phyloP scores from a whole-genome alignment of 2,888 invertebrate genomes.

The Diarsia brunnea region DNA sequence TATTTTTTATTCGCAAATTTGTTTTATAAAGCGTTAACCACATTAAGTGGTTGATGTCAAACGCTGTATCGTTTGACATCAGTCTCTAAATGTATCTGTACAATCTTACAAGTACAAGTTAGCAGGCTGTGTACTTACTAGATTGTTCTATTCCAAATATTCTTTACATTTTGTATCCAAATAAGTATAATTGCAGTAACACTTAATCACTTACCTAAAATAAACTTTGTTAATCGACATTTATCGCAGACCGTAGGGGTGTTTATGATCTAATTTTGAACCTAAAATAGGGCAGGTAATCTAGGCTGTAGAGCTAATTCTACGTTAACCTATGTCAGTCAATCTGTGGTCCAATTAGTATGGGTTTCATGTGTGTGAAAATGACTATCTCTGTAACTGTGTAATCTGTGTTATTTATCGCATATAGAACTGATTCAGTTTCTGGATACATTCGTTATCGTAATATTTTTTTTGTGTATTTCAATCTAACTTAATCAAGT shows the following conservation, averaged over 20 bases:
- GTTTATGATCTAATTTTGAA: constrained; percentile 41
- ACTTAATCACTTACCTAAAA: not conserved
- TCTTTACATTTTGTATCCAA: too few relatives aligned
- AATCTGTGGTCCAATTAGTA: constrained; percentile 56
- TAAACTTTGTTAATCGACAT: not conserved
- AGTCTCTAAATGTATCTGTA: too few relatives aligned
- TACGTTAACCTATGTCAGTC: constrained; percentile 43
- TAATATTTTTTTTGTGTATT: not conserved
- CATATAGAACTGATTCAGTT: constrained; percentile 6
- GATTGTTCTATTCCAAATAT: too few relatives aligned
- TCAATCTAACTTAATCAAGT: not conserved
- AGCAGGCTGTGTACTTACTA: too few relatives aligned
- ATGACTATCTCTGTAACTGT: constrained; percentile 38
- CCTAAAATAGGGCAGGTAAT: constrained; percentile 45
- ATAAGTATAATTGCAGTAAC: too few relatives aligned
- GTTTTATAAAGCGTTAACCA: too few relatives aligned
- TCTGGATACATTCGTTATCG: too few relatives aligned
- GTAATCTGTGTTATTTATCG: constrained; percentile 23
- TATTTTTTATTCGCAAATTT: too few relatives aligned
- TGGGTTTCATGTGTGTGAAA: constrained; percentile 45
- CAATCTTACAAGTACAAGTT: too few relatives aligned
- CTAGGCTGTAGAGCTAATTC: constrained; percentile 27
- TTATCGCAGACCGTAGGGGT: not conserved
- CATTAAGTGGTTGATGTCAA: too few relatives aligned
- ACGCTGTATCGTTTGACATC: too few relatives aligned